phyloP scores from a whole-genome alignment of 2,113 vertebrate genomes.

The Lampris incognitus region DNA sequence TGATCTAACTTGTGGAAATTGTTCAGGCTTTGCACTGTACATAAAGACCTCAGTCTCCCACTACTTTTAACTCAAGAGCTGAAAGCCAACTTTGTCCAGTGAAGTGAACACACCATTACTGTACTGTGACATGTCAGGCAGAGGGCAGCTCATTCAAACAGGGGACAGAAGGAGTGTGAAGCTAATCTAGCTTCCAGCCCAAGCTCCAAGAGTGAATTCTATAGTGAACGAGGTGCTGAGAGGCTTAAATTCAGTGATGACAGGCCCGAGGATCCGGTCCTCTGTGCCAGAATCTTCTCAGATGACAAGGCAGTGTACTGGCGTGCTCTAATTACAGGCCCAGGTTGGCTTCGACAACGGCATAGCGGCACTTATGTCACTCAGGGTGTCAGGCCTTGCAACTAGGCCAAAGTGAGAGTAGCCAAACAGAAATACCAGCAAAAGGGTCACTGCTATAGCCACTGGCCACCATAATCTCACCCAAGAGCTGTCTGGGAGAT shows the following conservation, averaged over 20 bases:
- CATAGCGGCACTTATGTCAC: conserved; percentile 59
- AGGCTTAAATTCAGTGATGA: conserved; percentile 65
- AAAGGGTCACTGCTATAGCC: background rate
- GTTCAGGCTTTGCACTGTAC: conserved; percentile 35
- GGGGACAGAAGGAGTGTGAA: conserved; percentile 39
- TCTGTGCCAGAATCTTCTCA: conserved; percentile 51
- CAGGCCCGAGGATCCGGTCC: conserved; percentile 49
- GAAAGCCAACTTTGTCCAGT: conserved; percentile 56
- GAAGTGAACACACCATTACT: conserved; percentile 32
- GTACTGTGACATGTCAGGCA: conserved; percentile 35
- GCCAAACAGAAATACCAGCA: conserved; percentile 42
- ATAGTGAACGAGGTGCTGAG: conserved; percentile 58
- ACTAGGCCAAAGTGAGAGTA: conserved; percentile 9
- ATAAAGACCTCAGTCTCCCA: conserved; percentile 40
- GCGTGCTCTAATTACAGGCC: conserved; percentile 62
- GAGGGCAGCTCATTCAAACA: conserved; percentile 39
- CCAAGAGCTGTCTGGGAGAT: conserved; percentile 3
- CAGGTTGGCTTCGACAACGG: conserved; percentile 59
- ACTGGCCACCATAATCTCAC: conserved; percentile 11
- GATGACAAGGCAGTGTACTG: conserved; percentile 58
- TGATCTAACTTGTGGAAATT: conserved; percentile 45
- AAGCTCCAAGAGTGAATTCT: conserved; percentile 29
- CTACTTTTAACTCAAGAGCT: conserved; percentile 29
- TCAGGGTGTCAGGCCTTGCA: conserved; percentile 47
- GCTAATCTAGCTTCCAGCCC: conserved; percentile 28